phyloP scores from a whole-genome alignment of 2,888 invertebrate genomes.

The Lamellibrachia columna region DNA sequence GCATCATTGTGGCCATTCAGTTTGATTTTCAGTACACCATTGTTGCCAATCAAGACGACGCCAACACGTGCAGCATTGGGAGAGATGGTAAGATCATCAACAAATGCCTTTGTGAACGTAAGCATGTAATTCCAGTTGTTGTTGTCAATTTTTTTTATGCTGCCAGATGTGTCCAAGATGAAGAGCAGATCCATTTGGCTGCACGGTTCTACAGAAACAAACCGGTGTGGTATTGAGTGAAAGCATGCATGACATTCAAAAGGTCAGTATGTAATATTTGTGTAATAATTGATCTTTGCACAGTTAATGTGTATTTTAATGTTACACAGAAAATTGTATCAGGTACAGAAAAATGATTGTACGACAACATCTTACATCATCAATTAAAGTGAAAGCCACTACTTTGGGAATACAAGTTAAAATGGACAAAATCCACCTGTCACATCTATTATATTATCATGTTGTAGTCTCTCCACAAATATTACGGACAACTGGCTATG shows the following conservation, averaged over 20 bases:
- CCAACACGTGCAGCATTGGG: slow-evolving; percentile 19
- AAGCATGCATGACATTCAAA: background rate
- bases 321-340: too few species aligned
- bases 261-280: background rate
- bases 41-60: slow-evolving; percentile 27
- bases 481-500: background rate
- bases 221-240: background rate
- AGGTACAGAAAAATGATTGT: too few species aligned
- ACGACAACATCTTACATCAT: background rate
- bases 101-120: slow-evolving; percentile 25
- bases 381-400: background rate
- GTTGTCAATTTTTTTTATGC: slow-evolving; percentile 26
- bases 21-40: slow-evolving; percentile 21
- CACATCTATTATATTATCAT: background rate
- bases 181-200: slow-evolving; percentile 28
- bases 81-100: slow-evolving; percentile 23
- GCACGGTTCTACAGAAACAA: slow-evolving; percentile 25
- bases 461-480: background rate
- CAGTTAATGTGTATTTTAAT: background rate
- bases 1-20: background rate
- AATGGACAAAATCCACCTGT: background rate
- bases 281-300: background rate
- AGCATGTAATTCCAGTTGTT: slow-evolving; percentile 28
- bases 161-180: slow-evolving; percentile 33
- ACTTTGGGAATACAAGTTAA: background rate